These are phyloP conservation scores for Sebastes kiyomatsui DNA, from an alignment of 2,797 vertebrate genomes.

Conservation along the genomic window DNA sequence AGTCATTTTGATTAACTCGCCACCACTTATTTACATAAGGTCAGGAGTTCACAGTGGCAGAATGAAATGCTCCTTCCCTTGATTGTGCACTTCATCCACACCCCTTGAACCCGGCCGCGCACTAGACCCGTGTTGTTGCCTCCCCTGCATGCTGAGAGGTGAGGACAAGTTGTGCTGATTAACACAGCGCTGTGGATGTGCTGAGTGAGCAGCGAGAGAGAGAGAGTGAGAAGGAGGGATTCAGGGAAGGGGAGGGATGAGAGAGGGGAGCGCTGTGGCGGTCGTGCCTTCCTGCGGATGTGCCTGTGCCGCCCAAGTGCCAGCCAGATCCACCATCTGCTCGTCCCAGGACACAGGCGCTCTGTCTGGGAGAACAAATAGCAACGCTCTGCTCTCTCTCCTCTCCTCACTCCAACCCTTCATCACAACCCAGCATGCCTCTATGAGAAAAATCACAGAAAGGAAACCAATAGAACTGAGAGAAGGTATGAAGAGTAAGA, in stretches of 20 bases:
- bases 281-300: slow-evolving; percentile 77
- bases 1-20: slow-evolving; percentile 37
- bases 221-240: slow-evolving; percentile 40
- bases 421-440: slow-evolving; percentile 37
- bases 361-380: slow-evolving; percentile 68
- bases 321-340: slow-evolving; percentile 83
- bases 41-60: slow-evolving; percentile 34
- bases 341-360: slow-evolving; percentile 75
- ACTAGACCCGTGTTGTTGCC: slow-evolving; percentile 27
- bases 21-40: slow-evolving; percentile 16
- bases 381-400: slow-evolving; percentile 30
- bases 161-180: slow-evolving; percentile 73
- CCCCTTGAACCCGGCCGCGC: slow-evolving; percentile 22
- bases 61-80: slow-evolving; percentile 22
- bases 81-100: slow-evolving; percentile 47
- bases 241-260: slow-evolving; percentile 26
- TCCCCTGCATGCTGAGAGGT: slow-evolving; percentile 47
- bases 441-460: slow-evolving; percentile 21
- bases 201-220: slow-evolving; percentile 35
- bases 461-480: neutral
- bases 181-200: slow-evolving; percentile 36
- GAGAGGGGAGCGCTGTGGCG: slow-evolving; percentile 38
- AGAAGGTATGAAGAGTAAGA: neutral
- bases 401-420: slow-evolving; percentile 1
- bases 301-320: slow-evolving; percentile 65